These are phyloP conservation scores for Uloborus diversus DNA, from an alignment of 1,140 invertebrate genomes.

Conservation along the genomic window DNA sequence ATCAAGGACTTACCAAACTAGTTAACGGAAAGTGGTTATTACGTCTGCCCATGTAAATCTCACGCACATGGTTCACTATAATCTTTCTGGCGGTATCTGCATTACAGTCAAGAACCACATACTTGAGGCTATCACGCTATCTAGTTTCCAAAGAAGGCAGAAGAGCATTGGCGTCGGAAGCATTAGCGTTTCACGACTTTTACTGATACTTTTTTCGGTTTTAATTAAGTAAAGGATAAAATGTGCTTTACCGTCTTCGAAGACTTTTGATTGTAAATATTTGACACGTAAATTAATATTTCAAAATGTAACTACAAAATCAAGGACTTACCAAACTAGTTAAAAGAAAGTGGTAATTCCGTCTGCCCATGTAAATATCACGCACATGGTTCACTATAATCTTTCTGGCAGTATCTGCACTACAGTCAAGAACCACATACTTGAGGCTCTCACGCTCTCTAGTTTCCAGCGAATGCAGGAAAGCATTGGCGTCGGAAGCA, in stretches of 20 bases:
- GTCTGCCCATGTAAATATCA: conserved; percentile 81
- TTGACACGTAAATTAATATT: too few species aligned
- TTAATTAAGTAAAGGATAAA: too few species aligned
- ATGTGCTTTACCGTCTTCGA: too few species aligned
- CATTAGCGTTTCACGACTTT: conserved; percentile 68
- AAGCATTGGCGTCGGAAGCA: conserved; percentile 64
- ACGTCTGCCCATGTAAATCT: conserved; percentile 82
- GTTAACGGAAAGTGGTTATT: conserved; percentile 92
- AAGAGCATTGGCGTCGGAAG: conserved; percentile 63
- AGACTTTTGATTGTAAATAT: too few species aligned
- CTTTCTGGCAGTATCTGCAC: conserved; percentile 85
- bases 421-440: conserved; percentile 87
- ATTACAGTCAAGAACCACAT: conserved; percentile 87
- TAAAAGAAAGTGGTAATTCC: conserved; percentile 91
- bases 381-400: conserved; percentile 84
- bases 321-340: conserved; percentile 82
- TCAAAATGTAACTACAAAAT: too few species aligned
- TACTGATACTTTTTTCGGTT: too few species aligned
- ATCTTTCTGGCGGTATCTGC: conserved; percentile 86
- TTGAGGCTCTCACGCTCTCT: conserved; percentile 72
- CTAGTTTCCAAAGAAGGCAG: conserved; percentile 52
- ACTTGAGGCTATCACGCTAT: conserved; percentile 74
- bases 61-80: conserved; percentile 85
- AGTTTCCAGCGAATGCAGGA: conserved; percentile 55
- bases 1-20: conserved; percentile 78